phyloP scores from a whole-genome alignment of 2,113 vertebrate species.

The Pimephales promelas region DNA sequence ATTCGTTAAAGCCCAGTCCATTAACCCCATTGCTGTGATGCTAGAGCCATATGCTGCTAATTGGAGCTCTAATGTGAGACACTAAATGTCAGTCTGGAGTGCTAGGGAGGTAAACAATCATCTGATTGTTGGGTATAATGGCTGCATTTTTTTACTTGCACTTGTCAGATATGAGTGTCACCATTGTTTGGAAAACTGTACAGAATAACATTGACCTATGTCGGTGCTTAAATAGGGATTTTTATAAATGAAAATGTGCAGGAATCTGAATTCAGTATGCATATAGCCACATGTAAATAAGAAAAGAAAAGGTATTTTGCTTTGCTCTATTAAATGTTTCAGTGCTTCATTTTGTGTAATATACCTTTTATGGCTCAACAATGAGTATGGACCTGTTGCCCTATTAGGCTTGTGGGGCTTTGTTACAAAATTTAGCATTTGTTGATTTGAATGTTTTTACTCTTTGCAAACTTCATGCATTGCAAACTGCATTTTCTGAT shows the following conservation, averaged over 20 bases:
- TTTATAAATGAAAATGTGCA: neutral
- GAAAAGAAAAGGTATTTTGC: neutral
- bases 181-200: neutral
- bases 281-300: neutral
- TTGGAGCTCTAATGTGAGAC: slow-evolving; percentile 41
- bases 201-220: slow-evolving; percentile 1
- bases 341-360: neutral
- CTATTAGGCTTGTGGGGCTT: neutral
- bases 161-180: neutral
- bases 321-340: neutral
- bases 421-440: neutral
- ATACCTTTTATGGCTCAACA: neutral
- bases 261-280: neutral
- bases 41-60: slow-evolving; percentile 26
- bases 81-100: slow-evolving; percentile 38
- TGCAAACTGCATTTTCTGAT: neutral
- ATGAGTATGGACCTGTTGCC: neutral
- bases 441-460: neutral
- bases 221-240: neutral
- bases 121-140: slow-evolving; percentile 28
- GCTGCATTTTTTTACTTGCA: slow-evolving; percentile 8
- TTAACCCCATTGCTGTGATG: slow-evolving; percentile 29
- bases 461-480: neutral
- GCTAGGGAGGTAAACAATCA: neutral
- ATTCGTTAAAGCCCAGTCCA: slow-evolving; percentile 7